Conservation (phyloP, 2,888 invertebrate genomes). For the Scaptodrosophila latifasciaeformis region DNA sequence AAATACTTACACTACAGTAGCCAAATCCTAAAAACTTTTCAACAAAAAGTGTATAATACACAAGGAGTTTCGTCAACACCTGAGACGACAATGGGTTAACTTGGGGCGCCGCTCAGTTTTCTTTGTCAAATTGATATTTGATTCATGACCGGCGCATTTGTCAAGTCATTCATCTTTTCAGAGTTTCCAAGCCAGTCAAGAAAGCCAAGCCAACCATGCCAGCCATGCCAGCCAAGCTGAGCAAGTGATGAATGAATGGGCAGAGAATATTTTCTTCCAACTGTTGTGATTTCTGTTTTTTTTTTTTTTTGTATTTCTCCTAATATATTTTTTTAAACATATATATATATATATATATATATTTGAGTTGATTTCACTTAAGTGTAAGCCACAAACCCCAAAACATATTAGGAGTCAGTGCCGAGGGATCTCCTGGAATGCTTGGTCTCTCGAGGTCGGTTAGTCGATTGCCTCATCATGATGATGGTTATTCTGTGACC, state of each 20-base stretch:
- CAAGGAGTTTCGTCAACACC: conserved; percentile 40
- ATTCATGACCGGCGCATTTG: conserved; percentile 71
- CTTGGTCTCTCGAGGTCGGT: conserved; percentile 26
- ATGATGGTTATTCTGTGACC: conserved; percentile 30
- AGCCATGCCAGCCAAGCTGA: not conserved
- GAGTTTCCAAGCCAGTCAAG: conserved; percentile 19
- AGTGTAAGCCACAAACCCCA: conserved; percentile 49
- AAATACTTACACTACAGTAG: too few relatives aligned
- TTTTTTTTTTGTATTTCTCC: not conserved
- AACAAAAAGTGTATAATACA: too few relatives aligned
- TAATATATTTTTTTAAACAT: conserved; percentile 22
- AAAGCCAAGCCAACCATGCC: not conserved
- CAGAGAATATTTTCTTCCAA: not conserved
- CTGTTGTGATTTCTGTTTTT: conserved; percentile 9
- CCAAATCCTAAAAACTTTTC: too few relatives aligned
- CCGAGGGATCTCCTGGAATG: conserved; percentile 14
- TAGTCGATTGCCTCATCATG: conserved; percentile 50
- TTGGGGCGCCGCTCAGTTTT: conserved; percentile 3
- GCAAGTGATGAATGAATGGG: not conserved
- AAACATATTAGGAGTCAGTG: conserved; percentile 50
- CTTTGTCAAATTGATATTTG: conserved; percentile 72
- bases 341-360: conserved; percentile 19
- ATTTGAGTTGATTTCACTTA: conserved; percentile 63
- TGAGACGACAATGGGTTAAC: too few relatives aligned
- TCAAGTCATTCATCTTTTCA: conserved; percentile 71